These are phyloP conservation scores for Chirona hameri DNA, from an alignment of 2,888 invertebrate genomes.

Conservation along the genomic window DNA sequence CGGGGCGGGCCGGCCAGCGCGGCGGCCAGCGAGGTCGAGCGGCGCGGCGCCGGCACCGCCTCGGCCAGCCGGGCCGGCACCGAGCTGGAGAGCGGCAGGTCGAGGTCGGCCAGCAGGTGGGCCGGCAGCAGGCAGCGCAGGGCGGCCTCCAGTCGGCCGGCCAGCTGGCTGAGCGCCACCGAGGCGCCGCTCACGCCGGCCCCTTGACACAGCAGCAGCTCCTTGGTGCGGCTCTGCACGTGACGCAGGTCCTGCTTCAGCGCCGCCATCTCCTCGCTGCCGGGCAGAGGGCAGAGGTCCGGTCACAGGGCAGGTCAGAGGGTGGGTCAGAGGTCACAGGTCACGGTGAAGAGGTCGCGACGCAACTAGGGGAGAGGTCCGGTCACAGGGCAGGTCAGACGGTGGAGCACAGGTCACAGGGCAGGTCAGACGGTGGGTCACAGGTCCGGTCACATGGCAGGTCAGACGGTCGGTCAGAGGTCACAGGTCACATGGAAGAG, in stretches of 20 bases:
- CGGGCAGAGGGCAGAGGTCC: conserved; percentile 33
- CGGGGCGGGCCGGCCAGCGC: conserved; percentile 31
- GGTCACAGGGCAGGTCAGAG: too few species aligned
- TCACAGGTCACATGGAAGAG: too few species aligned
- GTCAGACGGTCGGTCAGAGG: too few species aligned
- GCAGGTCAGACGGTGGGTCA: too few species aligned
- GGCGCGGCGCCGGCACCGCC: conserved; percentile 35
- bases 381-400: too few species aligned
- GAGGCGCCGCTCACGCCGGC: conserved; percentile 63
- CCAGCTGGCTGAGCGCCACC: conserved; percentile 64
- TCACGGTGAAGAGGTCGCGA: too few species aligned
- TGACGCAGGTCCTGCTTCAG: conserved; percentile 62
- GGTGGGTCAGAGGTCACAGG: too few species aligned
- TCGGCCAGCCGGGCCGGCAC: conserved; percentile 32
- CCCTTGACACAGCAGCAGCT: conserved; percentile 64
- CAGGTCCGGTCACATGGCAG: too few species aligned
- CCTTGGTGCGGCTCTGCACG: conserved; percentile 60
- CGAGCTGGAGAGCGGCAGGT: conserved; percentile 31
- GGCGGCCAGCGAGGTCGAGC: conserved; percentile 38
- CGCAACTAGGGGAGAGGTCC: too few species aligned
- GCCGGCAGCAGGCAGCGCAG: background rate
- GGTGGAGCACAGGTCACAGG: too few species aligned
- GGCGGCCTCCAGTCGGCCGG: conserved; percentile 60
- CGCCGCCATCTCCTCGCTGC: conserved; percentile 62
- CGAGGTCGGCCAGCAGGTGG: background rate